Conservation (phyloP, 2,113 vertebrate species). For the Eolophus roseicapilla region DNA sequence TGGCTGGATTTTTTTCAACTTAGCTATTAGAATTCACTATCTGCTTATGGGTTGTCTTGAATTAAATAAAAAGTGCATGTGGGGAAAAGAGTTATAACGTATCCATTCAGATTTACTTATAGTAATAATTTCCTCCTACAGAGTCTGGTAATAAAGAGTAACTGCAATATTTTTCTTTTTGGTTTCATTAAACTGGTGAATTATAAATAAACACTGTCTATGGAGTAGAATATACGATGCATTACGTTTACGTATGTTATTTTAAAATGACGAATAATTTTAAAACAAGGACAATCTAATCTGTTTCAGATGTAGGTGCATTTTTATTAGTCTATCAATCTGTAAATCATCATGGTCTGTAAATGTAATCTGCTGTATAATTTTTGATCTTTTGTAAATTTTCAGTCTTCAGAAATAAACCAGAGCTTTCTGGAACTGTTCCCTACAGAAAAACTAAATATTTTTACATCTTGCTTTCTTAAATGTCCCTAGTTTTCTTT, state of each 20-base stretch:
- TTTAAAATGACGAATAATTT: constrained; percentile 37
- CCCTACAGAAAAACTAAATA: background rate
- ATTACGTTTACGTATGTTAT: background rate
- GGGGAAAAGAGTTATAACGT: background rate
- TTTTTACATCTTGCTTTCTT: constrained; percentile 36
- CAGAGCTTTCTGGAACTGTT: background rate
- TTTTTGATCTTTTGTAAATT: constrained; percentile 29
- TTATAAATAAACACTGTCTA: background rate
- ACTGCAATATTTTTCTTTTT: background rate
- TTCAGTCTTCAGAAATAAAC: constrained; percentile 43
- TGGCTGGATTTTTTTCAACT: background rate
- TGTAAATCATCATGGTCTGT: background rate
- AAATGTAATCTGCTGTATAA: background rate
- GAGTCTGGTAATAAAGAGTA: background rate
- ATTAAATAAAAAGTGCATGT: background rate
- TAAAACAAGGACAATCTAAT: background rate
- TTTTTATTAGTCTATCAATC: constrained; percentile 42
- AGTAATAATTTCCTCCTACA: background rate
- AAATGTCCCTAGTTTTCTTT: constrained; percentile 31
- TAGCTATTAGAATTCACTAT: background rate
- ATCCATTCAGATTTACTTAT: background rate
- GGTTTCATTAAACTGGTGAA: background rate
- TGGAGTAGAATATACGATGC: background rate
- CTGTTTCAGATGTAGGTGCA: background rate
- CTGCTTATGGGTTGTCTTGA: background rate